Base-by-base conservation (phyloP, 2,888 invertebrate species). In the Drosophila barbarae region DNA sequence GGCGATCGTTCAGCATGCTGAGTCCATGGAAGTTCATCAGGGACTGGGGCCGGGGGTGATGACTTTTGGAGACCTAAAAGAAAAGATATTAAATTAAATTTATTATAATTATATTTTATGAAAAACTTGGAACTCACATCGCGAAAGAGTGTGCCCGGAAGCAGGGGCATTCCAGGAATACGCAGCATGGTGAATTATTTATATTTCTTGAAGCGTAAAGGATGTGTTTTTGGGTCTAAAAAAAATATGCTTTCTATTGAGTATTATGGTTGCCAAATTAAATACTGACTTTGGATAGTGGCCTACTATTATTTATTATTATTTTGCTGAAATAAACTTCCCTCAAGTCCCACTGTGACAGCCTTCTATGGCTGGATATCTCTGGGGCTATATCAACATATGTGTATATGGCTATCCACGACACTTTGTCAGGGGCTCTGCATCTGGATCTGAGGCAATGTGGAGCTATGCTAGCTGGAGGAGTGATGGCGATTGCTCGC, bases 91-190 rank as follows among this genome's bases (percentile, higher is more conserved):
- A 5, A 13, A 18, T 38, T 7, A n/a, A 13, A 6, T 34, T 18
- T 18, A 39, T 21, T 12, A 5, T 30, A 30, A 30, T 30, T 30
- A 2, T 3, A 2, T 5, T 38, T 5, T 18, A 6, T 12, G 12
- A 6, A 6, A 1, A 12, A 18, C 2, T 5, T 12, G 7, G 12
- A 39, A 13, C 92, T 92, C 90, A 93, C 95, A 89, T 93, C 91
- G 60, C 92, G 90, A 86, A 93, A 92, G 28, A 92, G 92, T 84
- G 92, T 94, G 60, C 95, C 95, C 10, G 95, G 95, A 64, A 95
- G 89, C 70, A 93, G 90, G 4, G 95, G 95, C 84, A 95, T 90
- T 82, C 92, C 91, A 38, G 93, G 93, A 87, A 92, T 92, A 64
- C 94, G 90, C 66, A 92, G 80, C 91, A 91, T 91, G 42, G 12